Evolutionary conservation across 2,113 vertebrate species (phyloP), one percentile per base, ranked within the genome.

Genomic region (Centropus bengalensis): DNA sequence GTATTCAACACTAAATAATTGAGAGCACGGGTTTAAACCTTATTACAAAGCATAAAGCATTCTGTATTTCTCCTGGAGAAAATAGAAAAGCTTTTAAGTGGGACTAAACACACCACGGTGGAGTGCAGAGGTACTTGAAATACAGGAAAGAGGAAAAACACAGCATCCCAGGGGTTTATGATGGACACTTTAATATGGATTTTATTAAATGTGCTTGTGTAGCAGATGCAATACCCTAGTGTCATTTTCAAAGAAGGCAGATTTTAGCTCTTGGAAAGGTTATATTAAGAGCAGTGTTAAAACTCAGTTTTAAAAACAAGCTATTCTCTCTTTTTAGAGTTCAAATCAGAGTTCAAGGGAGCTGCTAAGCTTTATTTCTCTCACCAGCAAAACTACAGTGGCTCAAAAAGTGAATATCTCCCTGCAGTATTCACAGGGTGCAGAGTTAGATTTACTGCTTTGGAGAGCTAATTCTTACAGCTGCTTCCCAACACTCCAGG

Each of bases 171-270:
- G 33, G 79, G 71, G 68, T 82, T 91, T 75, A 88, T 20, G 36
- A 85, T 6, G 12, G 58, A 77, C 73, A 47, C n/a, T 24, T 54
- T 86, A 96, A 94, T 51, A 78, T 69, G 90, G 94, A 77, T 74
- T 93, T 87, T 88, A 95, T 96, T 97, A 95, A 95, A 60, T 13
- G 12, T 82, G 88, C 82, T 94, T 92, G 69, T 70, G 66, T 58
- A 94, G 93, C 86, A 91, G 91, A 96, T 69, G 93, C 73, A 96
- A 94, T 80, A 92, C 36, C 45, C 62, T 76, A 69, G 95, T 86
- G 90, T 91, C 90, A 82, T 86, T 94, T 96, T 96, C 96, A 96
- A 97, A 96, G 94, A 2, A 11, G 52, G 60, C 55, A 77, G n/a
- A 82, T 71, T 77, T 95, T 69, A 75, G 38, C 68, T 93, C 78